Evolutionary conservation across 2,888 invertebrate genomes (phyloP).

Genomic region (Osedax fenrisi): DNA sequence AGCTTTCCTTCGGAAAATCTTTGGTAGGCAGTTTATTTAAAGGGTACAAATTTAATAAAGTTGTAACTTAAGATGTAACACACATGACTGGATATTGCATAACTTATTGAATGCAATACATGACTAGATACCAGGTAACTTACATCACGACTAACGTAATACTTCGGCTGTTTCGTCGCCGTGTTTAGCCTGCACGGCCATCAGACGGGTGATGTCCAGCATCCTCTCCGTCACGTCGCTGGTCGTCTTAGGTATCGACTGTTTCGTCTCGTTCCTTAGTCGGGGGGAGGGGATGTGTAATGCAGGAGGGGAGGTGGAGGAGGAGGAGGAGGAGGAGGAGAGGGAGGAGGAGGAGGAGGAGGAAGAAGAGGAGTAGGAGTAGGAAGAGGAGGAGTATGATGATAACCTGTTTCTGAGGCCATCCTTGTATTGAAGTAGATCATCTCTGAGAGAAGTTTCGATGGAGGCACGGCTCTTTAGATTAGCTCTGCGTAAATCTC

Average conservation of each 20-base stretch:
- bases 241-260: conserved; percentile 56
- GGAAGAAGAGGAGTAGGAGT: no score
- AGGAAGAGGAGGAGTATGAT: no score
- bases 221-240: conserved; percentile 72
- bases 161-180: conserved; percentile 70
- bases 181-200: conserved; percentile 73
- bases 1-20: no score
- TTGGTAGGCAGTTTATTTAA: no score
- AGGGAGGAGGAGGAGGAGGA: background rate
- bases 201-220: conserved; percentile 68
- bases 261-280: conserved; percentile 38
- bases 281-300: background rate
- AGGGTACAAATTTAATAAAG: no score
- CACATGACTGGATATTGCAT: no score
- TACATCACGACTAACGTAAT: no score
- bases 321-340: background rate
- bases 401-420: background rate
- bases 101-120: no score
- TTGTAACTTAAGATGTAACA: no score
- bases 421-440: background rate
- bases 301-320: background rate
- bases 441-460: background rate
- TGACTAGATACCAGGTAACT: no score
- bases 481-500: background rate
- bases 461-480: background rate